Percentiles rank a stretch among this genome's conserved stretches.
Conservation (phyloP, 2,797 vertebrate species). For the Uromys caudimaculatus region DNA sequence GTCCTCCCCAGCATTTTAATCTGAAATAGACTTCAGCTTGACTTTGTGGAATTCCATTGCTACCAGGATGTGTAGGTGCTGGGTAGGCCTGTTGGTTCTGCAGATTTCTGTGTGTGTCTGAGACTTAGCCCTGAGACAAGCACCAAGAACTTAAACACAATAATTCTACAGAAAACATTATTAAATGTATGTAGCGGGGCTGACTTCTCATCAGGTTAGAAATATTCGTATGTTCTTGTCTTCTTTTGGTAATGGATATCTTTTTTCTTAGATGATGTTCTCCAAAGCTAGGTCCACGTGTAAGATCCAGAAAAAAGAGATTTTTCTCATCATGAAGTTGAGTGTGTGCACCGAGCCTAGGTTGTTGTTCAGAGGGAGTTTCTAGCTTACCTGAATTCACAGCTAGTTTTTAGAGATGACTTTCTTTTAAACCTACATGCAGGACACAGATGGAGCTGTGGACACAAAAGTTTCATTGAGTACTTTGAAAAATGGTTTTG, state of each 20-base stretch:
- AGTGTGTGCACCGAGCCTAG: not conserved
- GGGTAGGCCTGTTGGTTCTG: not conserved
- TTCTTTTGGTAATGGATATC: not conserved
- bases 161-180: not conserved
- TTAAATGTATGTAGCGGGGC: not conserved
- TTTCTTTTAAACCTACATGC: conserved; percentile 11
- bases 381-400: not conserved
- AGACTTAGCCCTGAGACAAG: not conserved
- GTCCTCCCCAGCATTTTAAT: conserved; percentile 23
- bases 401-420: not conserved
- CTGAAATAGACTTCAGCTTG: conserved; percentile 37
- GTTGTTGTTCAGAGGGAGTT: conserved; percentile 32
- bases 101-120: conserved; percentile 1
- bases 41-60: not conserved
- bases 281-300: not conserved
- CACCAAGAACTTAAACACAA: not conserved
- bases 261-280: not conserved
- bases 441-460: not conserved
- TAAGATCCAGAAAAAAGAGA: conserved; percentile 23
- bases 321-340: not conserved
- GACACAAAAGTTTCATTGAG: not conserved
- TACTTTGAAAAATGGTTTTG: not conserved
- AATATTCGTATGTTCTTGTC: not conserved
- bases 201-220: not conserved
- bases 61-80: not conserved